Percentiles rank a stretch among this genome's conserved stretches.
These are phyloP conservation scores for Prochilodus magdalenae DNA, from an alignment of 2,113 vertebrate species.

Conservation along the genomic window DNA sequence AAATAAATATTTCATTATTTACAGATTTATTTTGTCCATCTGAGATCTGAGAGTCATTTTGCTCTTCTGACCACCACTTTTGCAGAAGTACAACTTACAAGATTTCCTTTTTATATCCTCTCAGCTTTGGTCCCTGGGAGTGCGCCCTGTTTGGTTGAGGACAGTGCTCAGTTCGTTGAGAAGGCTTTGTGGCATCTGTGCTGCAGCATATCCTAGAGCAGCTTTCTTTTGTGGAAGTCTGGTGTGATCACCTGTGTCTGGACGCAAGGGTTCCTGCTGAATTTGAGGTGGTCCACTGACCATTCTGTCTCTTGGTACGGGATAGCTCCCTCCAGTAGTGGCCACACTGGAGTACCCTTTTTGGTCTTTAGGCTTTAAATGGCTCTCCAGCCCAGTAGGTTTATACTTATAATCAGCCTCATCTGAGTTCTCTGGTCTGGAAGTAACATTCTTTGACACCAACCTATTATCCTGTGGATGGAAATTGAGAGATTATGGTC, in stretches of 20 bases:
- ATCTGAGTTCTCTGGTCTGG: neutral
- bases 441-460: neutral
- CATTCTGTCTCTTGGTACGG: constrained; percentile 26
- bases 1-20: constrained; percentile 20
- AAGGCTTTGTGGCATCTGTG: constrained; percentile 79
- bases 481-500: neutral
- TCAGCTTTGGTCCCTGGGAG: constrained; percentile 66
- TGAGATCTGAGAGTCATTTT: neutral
- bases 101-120: neutral
- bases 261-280: constrained; percentile 4
- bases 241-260: neutral
- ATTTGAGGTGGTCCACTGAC: constrained; percentile 7
- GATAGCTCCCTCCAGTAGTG: neutral
- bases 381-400: neutral
- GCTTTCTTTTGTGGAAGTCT: constrained; percentile 52
- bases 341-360: constrained; percentile 7
- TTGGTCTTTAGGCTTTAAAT: constrained; percentile 18
- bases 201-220: constrained; percentile 30
- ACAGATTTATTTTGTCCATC: neutral
- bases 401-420: constrained; percentile 6
- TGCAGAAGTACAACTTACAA: neutral
- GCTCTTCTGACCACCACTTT: constrained; percentile 1
- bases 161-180: constrained; percentile 87
- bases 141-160: constrained; percentile 80
- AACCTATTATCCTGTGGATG: constrained; percentile 32